phyloP scores from a whole-genome alignment of 1,140 invertebrate species.

The Drosophila prosaltans region DNA sequence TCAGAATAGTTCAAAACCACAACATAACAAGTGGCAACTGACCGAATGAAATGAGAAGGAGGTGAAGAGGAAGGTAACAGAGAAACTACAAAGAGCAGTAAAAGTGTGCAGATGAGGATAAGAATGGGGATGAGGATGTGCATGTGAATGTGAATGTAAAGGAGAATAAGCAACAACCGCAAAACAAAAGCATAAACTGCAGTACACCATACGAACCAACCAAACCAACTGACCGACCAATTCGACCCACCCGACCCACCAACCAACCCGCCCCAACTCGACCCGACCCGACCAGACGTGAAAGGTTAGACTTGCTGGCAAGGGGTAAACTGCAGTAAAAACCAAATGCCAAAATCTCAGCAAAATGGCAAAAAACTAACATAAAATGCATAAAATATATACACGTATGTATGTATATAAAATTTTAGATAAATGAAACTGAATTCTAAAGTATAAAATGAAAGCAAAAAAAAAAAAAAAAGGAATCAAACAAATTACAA shows the following conservation, averaged over 20 bases:
- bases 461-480: neutral
- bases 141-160: neutral
- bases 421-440: slow-evolving; percentile 1
- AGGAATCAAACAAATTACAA: too few relatives aligned
- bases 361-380: slow-evolving; percentile 32
- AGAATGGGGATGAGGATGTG: neutral
- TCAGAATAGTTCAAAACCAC: slow-evolving; percentile 35
- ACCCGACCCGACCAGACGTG: neutral
- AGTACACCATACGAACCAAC: neutral
- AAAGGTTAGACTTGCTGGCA: neutral
- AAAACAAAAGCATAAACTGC: slow-evolving; percentile 23
- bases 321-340: slow-evolving; percentile 15
- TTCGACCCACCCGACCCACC: too few relatives aligned
- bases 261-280: too few relatives aligned
- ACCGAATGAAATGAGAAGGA: neutral
- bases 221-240: neutral
- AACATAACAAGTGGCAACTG: slow-evolving; percentile 20
- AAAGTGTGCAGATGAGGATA: neutral
- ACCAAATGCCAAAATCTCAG: slow-evolving; percentile 17
- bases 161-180: slow-evolving; percentile 8
- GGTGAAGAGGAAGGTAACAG: neutral
- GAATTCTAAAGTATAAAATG: neutral
- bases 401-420: neutral
- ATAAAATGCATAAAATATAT: slow-evolving; percentile 15
- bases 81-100: neutral